These are phyloP conservation scores for Xenopus petersii DNA, from an alignment of 2,797 vertebrate genomes.

Conservation along the genomic window DNA sequence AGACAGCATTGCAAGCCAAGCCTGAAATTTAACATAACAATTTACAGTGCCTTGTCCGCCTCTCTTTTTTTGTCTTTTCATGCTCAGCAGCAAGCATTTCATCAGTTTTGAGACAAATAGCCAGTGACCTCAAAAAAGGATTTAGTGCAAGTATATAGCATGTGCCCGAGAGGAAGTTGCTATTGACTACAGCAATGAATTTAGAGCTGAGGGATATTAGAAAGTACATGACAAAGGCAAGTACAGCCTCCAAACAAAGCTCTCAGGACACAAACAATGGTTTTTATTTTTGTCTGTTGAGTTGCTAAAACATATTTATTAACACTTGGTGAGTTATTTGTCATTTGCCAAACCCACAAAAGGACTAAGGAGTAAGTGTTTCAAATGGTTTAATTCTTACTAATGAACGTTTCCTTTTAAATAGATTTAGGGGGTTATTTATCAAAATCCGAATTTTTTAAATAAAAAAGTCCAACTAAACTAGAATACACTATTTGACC, in stretches of 20 bases:
- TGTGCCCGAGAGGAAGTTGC: constrained; percentile 1
- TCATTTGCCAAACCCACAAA: too few species aligned
- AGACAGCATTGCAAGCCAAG: too few species aligned
- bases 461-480: too few species aligned
- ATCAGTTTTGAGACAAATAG: neutral
- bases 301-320: too few species aligned
- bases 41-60: neutral
- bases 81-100: neutral
- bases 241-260: constrained; percentile 11
- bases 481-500: too few species aligned
- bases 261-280: neutral
- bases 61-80: neutral
- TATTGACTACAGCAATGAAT: neutral
- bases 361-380: too few species aligned
- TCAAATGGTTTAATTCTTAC: too few species aligned
- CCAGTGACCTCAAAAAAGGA: neutral
- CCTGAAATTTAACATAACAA: too few species aligned
- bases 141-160: neutral
- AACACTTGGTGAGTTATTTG: too few species aligned
- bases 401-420: too few species aligned
- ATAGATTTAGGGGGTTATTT: too few species aligned
- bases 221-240: constrained; percentile 14
- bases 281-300: neutral
- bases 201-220: neutral
- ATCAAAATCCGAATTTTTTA: too few species aligned